A percentile compares a stretch with the other conserved stretches of the same genome.
phyloP scores from a whole-genome alignment of 2,113 vertebrate genomes.

The Myotis davidii region DNA sequence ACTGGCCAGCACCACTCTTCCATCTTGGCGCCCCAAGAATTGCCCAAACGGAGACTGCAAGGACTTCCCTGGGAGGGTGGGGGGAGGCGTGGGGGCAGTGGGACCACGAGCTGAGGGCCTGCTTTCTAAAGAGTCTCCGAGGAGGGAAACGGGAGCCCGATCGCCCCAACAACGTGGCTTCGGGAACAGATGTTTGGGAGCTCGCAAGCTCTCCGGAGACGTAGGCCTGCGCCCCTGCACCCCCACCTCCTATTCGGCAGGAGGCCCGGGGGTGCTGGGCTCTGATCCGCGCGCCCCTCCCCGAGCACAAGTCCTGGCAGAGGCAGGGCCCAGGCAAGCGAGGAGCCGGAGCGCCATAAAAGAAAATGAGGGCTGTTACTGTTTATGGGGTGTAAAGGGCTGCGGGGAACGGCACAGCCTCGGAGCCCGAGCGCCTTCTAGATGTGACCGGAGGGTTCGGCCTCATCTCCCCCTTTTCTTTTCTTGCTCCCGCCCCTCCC shows the following conservation, averaged over 20 bases:
- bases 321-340: conserved; percentile 84
- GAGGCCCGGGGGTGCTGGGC: background rate
- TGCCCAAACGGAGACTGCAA: background rate
- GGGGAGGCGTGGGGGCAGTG: rapidly evolving
- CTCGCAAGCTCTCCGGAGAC: background rate
- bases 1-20: background rate
- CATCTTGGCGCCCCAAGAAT: background rate
- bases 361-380: conserved; percentile 91
- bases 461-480: background rate
- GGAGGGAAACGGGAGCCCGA: background rate
- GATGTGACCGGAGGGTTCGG: conserved; percentile 56
- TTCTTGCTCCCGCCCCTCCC: background rate
- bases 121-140: background rate
- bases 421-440: conserved; percentile 75
- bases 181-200: background rate
- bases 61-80: background rate
- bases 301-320: conserved; percentile 81
- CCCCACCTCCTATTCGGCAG: background rate
- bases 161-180: background rate
- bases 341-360: conserved; percentile 90
- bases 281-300: background rate
- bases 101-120: background rate
- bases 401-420: conserved; percentile 84
- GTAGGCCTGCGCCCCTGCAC: background rate
- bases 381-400: conserved; percentile 95